These are phyloP conservation scores for Melanerpes aurifrons DNA, from an alignment of 2,113 vertebrate genomes.

Conservation along the genomic window DNA sequence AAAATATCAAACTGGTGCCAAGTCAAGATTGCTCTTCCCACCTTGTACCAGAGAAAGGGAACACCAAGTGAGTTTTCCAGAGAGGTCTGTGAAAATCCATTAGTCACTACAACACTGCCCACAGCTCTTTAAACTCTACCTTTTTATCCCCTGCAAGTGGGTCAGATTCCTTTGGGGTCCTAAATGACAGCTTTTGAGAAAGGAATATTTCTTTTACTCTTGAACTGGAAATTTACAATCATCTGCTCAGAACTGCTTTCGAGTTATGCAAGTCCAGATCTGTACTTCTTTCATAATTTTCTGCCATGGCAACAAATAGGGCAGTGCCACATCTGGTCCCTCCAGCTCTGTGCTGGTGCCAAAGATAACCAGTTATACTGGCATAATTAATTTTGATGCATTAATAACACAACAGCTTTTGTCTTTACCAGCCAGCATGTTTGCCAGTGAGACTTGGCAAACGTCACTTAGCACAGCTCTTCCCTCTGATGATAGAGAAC, in stretches of 20 bases:
- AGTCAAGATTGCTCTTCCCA: not conserved
- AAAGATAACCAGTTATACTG: slow-evolving; percentile 62
- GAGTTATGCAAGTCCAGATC: slow-evolving; percentile 56
- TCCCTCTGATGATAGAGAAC: slow-evolving; percentile 1
- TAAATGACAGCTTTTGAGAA: not conserved
- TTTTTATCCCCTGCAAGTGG: not conserved
- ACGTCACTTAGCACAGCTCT: not conserved
- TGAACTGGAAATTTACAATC: slow-evolving; percentile 30
- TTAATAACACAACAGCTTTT: slow-evolving; percentile 37
- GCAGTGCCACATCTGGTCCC: not conserved
- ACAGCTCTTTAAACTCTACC: not conserved
- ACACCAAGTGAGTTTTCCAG: not conserved
- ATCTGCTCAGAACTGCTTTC: not conserved
- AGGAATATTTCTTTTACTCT: not conserved
- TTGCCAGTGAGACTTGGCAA: not conserved
- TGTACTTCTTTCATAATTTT: slow-evolving; percentile 48
- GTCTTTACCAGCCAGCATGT: not conserved
- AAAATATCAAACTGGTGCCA: not conserved
- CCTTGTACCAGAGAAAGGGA: not conserved
- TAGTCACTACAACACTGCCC: not conserved
- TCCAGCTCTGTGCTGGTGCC: slow-evolving; percentile 41
- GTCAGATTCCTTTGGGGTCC: not conserved
- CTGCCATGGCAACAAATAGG: slow-evolving; percentile 32
- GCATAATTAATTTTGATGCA: slow-evolving; percentile 56
- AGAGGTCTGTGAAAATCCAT: not conserved